Evolutionary conservation across 2,113 vertebrate species (phyloP), one percentile per base, ranked within the genome.

Genomic region (Chaenocephalus aceratus): DNA sequence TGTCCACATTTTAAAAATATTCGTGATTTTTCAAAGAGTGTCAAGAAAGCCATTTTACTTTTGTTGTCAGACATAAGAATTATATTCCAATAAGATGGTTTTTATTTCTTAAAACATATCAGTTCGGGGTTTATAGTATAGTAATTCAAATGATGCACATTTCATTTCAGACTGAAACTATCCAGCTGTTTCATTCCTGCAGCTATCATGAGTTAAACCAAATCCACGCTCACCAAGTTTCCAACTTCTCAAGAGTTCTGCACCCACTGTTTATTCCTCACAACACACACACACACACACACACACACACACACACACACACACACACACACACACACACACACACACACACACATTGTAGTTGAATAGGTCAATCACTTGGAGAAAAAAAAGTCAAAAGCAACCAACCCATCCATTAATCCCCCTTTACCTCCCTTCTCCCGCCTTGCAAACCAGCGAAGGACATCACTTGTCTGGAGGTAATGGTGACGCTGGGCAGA

Each of bases 401-500:
- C 45, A 80, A 78, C 21, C 26, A 23, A 79, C 74, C 75, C 72
- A 78, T 79, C 78, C 77, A 75, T 87, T 85, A 87, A 79, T 86
- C 54, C 78, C 76, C 62, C 82, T 80, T 76, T 80, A 63, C 73
- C 65, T 66, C 73, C 79, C 76, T 78, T 49, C 52, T 41, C 59
- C 74, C 18, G 14, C 79, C 88, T 72, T 52, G 63, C 46, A 68
- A 78, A 68, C 80, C 75, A 51, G 67, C 49, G 9, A 75, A 72
- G 64, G 83, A 72, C 83, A 73, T 83, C 72, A 82, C 82, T 85
- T 82, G 74, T 82, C 79, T 72, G 87, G 74, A 82, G 92, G 86
- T 91, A 90, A 91, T 87, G 79, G 86, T 79, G 84, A 85, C 69
- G 79, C 85, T 76, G 87, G 85, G 88, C 83, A 86, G 66, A 84